These are phyloP conservation scores for Sarcophilus harrisii DNA, from an alignment of 2,797 vertebrate species.

Conservation along the genomic window DNA sequence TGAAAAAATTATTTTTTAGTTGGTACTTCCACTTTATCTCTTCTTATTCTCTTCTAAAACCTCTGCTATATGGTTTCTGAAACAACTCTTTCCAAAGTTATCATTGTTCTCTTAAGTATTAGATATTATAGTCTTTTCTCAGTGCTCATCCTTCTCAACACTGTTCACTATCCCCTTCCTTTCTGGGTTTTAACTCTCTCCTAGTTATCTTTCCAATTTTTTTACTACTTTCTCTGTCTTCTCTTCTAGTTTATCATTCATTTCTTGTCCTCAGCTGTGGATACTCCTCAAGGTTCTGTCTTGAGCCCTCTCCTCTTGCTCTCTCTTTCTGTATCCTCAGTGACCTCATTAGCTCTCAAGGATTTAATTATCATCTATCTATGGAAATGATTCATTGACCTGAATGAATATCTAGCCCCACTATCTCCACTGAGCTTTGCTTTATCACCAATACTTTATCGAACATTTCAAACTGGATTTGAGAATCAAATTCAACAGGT, in stretches of 20 bases:
- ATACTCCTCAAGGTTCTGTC: neutral
- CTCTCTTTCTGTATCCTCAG: too few relatives aligned
- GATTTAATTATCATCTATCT: neutral
- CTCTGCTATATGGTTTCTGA: neutral
- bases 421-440: neutral
- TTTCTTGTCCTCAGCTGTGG: neutral
- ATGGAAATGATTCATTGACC: neutral
- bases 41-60: neutral
- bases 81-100: neutral
- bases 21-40: neutral
- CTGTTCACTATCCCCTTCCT: neutral
- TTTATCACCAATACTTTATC: neutral
- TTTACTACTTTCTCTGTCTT: neutral
- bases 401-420: neutral
- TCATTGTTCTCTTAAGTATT: neutral
- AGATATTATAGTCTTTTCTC: neutral
- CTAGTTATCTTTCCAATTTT: neutral
- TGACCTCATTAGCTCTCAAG: too few relatives aligned
- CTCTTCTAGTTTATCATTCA: neutral
- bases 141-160: neutral
- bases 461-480: neutral
- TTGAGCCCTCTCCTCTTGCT: neutral
- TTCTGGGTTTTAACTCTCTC: neutral
- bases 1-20: neutral
- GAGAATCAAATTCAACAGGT: neutral